phyloP scores from a whole-genome alignment of 2,113 vertebrate genomes.

The Myanophis thanlyinensis region DNA sequence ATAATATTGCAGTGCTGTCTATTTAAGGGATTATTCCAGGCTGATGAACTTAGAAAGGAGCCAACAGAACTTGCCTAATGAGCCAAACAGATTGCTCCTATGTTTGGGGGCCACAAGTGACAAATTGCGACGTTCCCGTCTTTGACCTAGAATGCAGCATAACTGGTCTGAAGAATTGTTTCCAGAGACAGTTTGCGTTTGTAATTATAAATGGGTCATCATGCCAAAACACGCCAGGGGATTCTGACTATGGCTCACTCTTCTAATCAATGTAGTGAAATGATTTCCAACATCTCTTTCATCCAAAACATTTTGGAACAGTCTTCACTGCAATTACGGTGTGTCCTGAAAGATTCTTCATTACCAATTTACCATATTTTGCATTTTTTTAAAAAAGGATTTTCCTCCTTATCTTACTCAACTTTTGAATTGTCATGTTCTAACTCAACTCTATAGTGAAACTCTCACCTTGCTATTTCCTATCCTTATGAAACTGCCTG shows the following conservation, averaged over 20 bases:
- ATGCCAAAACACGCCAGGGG: background rate
- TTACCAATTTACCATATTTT: background rate
- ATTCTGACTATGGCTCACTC: background rate
- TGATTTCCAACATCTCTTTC: background rate
- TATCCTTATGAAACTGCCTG: too few species aligned
- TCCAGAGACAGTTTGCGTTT: background rate
- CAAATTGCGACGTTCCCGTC: background rate
- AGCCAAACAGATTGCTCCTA: background rate
- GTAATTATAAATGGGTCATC: background rate
- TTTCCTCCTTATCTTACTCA: background rate
- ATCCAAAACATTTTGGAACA: background rate
- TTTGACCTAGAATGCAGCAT: background rate
- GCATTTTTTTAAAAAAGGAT: background rate
- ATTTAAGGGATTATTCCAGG: background rate
- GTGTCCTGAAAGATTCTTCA: background rate
- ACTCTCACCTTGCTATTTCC: too few species aligned
- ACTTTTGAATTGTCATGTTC: background rate
- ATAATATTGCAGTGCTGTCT: background rate
- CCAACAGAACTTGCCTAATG: background rate
- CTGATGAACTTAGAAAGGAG: background rate
- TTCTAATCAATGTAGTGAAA: background rate
- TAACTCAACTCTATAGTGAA: background rate
- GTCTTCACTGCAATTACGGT: background rate
- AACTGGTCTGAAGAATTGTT: background rate
- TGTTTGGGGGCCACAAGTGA: background rate